These are phyloP conservation scores for Atrichornis clamosus DNA, from an alignment of 2,113 vertebrate species.

Conservation along the genomic window DNA sequence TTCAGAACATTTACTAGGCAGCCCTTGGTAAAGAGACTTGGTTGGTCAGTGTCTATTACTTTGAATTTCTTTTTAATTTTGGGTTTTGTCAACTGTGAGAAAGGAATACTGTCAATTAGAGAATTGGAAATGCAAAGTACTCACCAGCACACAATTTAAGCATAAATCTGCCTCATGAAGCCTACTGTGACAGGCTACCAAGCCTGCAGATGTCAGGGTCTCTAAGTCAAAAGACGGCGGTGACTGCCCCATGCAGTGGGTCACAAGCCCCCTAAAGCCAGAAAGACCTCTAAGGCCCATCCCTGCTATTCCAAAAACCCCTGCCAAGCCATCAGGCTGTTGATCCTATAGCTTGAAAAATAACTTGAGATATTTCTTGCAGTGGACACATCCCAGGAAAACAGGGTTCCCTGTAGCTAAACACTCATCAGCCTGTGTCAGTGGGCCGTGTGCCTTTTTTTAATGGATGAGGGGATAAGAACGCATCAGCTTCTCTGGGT, in stretches of 20 bases:
- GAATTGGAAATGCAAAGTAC: background rate
- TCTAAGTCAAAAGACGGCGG: background rate
- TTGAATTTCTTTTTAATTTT: background rate
- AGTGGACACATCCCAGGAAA: background rate
- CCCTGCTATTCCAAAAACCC: background rate
- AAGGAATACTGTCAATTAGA: background rate
- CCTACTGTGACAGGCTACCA: background rate
- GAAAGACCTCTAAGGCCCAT: background rate
- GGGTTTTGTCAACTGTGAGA: background rate
- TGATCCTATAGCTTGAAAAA: background rate
- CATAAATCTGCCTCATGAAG: conserved; percentile 32
- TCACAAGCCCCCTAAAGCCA: background rate
- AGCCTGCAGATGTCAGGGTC: conserved; percentile 17
- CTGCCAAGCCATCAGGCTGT: background rate
- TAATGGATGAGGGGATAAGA: background rate
- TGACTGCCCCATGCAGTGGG: conserved; percentile 16
- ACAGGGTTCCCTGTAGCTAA: background rate
- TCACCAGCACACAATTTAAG: background rate
- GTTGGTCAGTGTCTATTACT: background rate
- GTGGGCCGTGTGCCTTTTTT: background rate
- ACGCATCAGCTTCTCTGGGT: background rate
- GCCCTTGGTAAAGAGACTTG: background rate
- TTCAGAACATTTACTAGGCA: background rate
- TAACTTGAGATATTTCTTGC: background rate
- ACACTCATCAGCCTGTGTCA: conserved; percentile 3